Conservation (phyloP, 1,140 invertebrate genomes). For the Drosophila tropicalis region DNA sequence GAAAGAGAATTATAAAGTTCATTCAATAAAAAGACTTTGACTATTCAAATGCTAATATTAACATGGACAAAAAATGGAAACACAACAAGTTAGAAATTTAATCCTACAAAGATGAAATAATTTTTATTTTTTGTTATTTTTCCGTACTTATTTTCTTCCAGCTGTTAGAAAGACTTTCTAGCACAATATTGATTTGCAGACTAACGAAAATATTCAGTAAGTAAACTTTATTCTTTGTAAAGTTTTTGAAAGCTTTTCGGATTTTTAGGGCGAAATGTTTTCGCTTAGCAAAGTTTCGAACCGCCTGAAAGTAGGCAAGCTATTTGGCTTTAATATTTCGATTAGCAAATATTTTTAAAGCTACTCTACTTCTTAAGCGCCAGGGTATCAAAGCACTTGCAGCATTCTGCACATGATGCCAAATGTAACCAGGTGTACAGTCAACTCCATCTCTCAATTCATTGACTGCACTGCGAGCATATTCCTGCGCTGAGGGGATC, state of each 20-base stretch:
- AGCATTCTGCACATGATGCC: constrained; percentile 88
- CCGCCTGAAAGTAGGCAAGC: constrained; percentile 1
- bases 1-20: neutral
- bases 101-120: neutral
- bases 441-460: constrained; percentile 90
- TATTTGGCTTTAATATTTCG: neutral
- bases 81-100: neutral
- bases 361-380: constrained; percentile 30
- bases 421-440: constrained; percentile 92
- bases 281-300: constrained; percentile 11
- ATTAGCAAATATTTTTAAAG: constrained; percentile 30
- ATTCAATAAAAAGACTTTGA: too few species aligned
- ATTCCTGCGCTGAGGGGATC: constrained; percentile 90
- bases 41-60: neutral
- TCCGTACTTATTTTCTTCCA: neutral
- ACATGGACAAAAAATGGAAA: neutral
- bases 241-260: neutral
- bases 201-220: constrained; percentile 10
- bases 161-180: constrained; percentile 9
- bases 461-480: constrained; percentile 90
- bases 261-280: neutral
- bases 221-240: constrained; percentile 3
- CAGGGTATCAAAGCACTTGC: constrained; percentile 25
- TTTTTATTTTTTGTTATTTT: neutral
- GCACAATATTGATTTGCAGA: constrained; percentile 25